Base-by-base conservation (phyloP, 2,888 invertebrate genomes). In the Acleris laterana region DNA sequence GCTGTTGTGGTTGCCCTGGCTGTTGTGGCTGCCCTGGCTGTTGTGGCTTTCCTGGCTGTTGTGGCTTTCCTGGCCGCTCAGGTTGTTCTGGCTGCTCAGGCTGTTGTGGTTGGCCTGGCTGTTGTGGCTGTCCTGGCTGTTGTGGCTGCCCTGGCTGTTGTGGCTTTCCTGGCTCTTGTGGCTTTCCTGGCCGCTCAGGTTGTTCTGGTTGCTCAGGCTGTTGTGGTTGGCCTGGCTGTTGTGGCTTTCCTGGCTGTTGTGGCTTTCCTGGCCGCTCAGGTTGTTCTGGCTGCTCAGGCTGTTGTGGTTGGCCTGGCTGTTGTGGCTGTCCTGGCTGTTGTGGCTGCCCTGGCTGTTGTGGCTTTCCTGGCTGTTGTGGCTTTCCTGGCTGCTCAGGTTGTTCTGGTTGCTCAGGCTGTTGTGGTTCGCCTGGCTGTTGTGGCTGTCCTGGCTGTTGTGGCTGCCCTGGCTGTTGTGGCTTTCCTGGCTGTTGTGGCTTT, bases 201-300 rank as follows among this genome's bases (percentile, higher is more conserved):
- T 38, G 6, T 1, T 1, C 19, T 50, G 60, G 59, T 5, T 32
- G 49, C 1, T 19, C 16, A 42, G 22, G 32, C 20, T n/a, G 20
- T 7, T 2, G 17, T 57, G 57, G 56, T 25, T 42, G n/a, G 0
- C n/a, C 57, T 52, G 49, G 57, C 16, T 44, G 48, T 32, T 6
- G 16, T 55, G 55, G 55, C 6, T 20, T 13, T 13, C 17, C 17
- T 25, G 60, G 60, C 25, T 50, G 11, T 32, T n/a, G 11, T 42
- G 60, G 51, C n/a, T n/a, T n/a, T n/a, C 53, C 17, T 72, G 72
- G 48, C 72, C 49, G n/a, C 0, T 13, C 46, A 46, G 57, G 57
- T 5, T 25, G 16, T 7, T 6, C 20, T 55, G 55, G 55, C 6
- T 20, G 19, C 6, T 19, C 17, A 17, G 60, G 60, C 25, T 50